Percentiles rank a stretch among this genome's conserved stretches.
These are phyloP conservation scores for Aphodius sticticus DNA, from an alignment of 2,888 invertebrate genomes.

Conservation along the genomic window DNA sequence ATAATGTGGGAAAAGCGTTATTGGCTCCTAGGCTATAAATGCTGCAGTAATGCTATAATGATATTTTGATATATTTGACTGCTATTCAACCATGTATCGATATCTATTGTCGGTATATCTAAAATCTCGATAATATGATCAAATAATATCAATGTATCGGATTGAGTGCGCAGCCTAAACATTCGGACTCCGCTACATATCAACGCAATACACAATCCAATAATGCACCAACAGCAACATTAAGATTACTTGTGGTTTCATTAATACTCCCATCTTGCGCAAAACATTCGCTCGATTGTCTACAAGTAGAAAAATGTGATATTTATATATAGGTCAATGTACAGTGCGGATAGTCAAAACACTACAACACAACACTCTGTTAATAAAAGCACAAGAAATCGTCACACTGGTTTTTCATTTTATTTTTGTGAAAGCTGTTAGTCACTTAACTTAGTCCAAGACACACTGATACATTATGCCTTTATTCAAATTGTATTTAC, in stretches of 20 bases:
- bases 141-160: slow-evolving; percentile 6
- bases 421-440: slow-evolving; percentile 22
- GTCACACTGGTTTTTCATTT: slow-evolving; percentile 14
- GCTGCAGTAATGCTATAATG: no score
- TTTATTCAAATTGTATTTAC: not conserved
- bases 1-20: no score
- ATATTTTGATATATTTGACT: no score
- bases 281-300: slow-evolving; percentile 47
- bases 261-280: slow-evolving; percentile 47
- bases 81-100: no score
- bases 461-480: not conserved
- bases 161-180: not conserved
- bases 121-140: not conserved
- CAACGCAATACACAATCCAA: slow-evolving; percentile 12
- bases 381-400: slow-evolving; percentile 39
- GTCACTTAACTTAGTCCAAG: slow-evolving; percentile 28
- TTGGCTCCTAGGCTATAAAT: no score
- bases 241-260: slow-evolving; percentile 37
- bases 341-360: not conserved
- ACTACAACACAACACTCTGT: slow-evolving; percentile 22
- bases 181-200: not conserved
- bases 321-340: slow-evolving; percentile 27
- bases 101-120: no score
- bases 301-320: slow-evolving; percentile 45
- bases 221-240: slow-evolving; percentile 19